phyloP scores from a whole-genome alignment of 2,797 vertebrate genomes.

The Carcharodon carcharias region DNA sequence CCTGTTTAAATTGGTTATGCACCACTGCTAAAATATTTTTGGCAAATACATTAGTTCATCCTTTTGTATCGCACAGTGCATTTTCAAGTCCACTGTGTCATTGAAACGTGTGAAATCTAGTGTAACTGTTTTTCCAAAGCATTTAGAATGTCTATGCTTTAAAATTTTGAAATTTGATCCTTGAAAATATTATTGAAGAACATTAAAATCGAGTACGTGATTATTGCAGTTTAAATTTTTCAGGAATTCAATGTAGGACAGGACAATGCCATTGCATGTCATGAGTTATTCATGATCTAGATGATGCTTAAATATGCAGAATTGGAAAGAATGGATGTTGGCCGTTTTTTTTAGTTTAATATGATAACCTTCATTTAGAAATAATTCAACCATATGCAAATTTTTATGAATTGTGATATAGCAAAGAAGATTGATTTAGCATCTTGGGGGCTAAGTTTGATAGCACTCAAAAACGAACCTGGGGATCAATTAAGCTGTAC shows the following conservation, averaged over 20 bases:
- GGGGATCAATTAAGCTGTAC: background rate
- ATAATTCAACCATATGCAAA: background rate
- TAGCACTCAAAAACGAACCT: background rate
- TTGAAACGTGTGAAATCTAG: background rate
- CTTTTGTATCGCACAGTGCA: background rate
- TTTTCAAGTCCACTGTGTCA: background rate
- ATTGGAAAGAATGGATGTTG: background rate
- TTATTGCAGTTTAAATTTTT: background rate
- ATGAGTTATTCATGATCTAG: background rate
- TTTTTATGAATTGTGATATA: background rate
- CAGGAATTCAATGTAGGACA: background rate
- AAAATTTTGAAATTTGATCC: background rate
- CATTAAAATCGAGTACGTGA: background rate
- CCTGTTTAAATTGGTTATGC: background rate
- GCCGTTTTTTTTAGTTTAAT: background rate
- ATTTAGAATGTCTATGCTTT: background rate
- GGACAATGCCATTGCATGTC: background rate
- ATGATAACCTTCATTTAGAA: background rate
- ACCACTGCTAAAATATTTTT: background rate
- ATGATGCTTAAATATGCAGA: background rate
- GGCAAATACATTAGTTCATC: background rate
- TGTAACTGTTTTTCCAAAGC: background rate
- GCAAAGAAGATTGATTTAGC: background rate
- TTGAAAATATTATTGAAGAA: background rate
- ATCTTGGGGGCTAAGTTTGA: background rate